phyloP scores from a whole-genome alignment of 2,888 invertebrate genomes.

The Orthosia gothica region DNA sequence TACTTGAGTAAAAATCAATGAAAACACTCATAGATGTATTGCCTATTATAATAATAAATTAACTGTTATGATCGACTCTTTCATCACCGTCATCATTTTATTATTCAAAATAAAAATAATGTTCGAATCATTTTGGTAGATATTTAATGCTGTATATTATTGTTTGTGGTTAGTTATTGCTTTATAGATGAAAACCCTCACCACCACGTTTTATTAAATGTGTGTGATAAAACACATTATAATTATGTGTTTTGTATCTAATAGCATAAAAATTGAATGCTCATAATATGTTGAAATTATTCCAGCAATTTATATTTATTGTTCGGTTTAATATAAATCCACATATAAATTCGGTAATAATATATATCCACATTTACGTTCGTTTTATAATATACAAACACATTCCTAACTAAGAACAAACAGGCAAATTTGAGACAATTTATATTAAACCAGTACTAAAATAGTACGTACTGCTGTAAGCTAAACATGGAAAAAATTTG shows the following conservation, averaged over 20 bases:
- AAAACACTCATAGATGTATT: neutral
- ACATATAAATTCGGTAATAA: too few species aligned
- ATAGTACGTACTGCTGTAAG: neutral
- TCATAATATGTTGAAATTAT: neutral
- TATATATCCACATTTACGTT: too few species aligned
- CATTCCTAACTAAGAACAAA: neutral
- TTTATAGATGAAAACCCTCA: neutral
- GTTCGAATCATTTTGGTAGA: too few species aligned
- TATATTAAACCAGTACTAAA: neutral
- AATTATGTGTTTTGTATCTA: conserved; percentile 1
- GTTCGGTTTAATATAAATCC: neutral
- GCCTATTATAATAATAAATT: too few species aligned
- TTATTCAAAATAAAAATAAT: conserved; percentile 7
- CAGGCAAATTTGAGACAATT: neutral
- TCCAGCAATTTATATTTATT: neutral
- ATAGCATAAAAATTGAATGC: neutral
- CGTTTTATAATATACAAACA: neutral
- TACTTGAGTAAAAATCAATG: neutral
- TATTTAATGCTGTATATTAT: neutral
- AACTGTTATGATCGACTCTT: neutral
- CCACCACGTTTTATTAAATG: conserved; percentile 18
- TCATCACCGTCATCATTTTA: neutral
- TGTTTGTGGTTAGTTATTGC: neutral
- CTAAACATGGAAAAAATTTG: too few species aligned
- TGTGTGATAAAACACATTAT: conserved; percentile 1